Evolutionary conservation across 2,797 vertebrate species (phyloP), one percentile per base, ranked within the genome.

Genomic region (Anomalospiza imberbis): DNA sequence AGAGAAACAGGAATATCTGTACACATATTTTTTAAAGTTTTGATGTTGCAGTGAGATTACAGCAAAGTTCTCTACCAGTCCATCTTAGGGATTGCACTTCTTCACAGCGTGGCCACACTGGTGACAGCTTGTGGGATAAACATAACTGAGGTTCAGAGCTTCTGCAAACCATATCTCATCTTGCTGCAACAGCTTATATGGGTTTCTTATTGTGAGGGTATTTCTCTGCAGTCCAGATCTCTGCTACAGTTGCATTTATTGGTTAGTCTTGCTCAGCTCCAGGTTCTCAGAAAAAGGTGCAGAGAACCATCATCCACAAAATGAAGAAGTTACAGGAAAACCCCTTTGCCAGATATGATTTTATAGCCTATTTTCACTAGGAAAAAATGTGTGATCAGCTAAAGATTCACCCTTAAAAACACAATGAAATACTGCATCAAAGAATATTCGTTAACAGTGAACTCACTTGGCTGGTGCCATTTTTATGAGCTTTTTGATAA

Each of bases 291-390:
- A 58, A 85, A 34, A 81, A 75, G 32, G 8, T 76, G 6, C 21
- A 62, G 45, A 48, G 32, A 70, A 31, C 17, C 0, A 0, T 66
- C 32, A 40, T 44, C 34, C 60, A 44, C 28, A 78, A 70, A 73
- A 93, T 8, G 6, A 92, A 63, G 63, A 34, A 81, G 17, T 13
- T 77, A 61, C 6, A 77, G 34, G 26, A 77, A 94, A 95, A 66
- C 3, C 8, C 15, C 20, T 71, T 67, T 66, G 8, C 38, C 55
- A 57, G 31, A 10, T 40, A 44, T 0, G 0, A 44, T 34, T 78
- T 88, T 58, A 13, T 48, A 81, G 55, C 8, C 28, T 58, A 3
- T 38, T 14, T 72, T 78, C 18, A 44, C 13, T 17, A 50, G 21
- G 57, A 25, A 60, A 71, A 55, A 62, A 58, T 2, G 9, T 34